These are phyloP conservation scores for Beaufortia kweichowensis DNA, from an alignment of 2,113 vertebrate genomes.

Conservation along the genomic window DNA sequence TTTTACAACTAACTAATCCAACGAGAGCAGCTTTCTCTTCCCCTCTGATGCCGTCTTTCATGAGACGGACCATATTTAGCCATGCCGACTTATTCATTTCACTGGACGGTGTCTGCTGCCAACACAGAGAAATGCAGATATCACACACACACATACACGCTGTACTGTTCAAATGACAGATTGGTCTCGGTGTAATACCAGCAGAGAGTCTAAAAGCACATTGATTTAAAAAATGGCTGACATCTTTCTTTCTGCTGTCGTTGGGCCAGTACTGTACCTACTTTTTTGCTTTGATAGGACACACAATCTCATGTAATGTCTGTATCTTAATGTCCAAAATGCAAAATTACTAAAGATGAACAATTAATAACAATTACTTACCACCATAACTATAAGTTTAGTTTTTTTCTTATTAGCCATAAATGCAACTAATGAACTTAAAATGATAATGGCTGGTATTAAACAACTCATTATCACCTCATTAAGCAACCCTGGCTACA, in stretches of 20 bases:
- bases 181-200: constrained; percentile 18
- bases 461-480: too few species aligned
- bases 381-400: too few species aligned
- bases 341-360: background rate
- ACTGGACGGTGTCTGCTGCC: background rate
- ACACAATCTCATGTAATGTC: background rate
- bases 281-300: background rate
- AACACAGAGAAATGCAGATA: constrained; percentile 16
- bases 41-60: constrained; percentile 19
- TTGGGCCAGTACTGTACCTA: background rate
- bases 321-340: background rate
- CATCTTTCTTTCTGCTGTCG: background rate
- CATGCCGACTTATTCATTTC: constrained; percentile 33
- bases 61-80: constrained; percentile 35
- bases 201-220: constrained; percentile 23
- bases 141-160: background rate
- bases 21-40: constrained; percentile 19
- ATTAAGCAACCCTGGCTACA: too few species aligned
- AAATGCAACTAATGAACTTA: too few species aligned
- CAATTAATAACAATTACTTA: too few species aligned
- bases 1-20: constrained; percentile 21
- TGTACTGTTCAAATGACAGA: constrained; percentile 13
- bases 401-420: too few species aligned
- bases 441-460: too few species aligned
- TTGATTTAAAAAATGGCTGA: constrained; percentile 34